These are phyloP conservation scores for Echinarachnius parma DNA, from an alignment of 53 echinoderm and acorn worm genomes.

Conservation along the genomic window DNA sequence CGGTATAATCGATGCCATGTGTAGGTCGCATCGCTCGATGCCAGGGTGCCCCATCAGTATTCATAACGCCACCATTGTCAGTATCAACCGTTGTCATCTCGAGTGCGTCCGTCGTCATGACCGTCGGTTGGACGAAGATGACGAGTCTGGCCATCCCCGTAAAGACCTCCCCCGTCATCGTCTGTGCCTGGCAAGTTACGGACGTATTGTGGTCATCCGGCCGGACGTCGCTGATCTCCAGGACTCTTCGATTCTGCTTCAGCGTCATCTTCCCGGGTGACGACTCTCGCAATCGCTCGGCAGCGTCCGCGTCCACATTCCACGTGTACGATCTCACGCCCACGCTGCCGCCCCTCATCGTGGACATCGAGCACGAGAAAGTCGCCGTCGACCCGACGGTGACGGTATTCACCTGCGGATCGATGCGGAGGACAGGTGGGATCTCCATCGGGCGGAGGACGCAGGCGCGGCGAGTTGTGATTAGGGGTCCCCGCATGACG, in stretches of 20 bases:
- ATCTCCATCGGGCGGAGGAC: slow-evolving; percentile 20
- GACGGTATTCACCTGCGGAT: slow-evolving; percentile 23
- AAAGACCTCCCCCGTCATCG: slow-evolving; percentile 21
- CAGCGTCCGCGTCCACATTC: slow-evolving; percentile 6
- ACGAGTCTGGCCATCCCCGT: slow-evolving; percentile 35
- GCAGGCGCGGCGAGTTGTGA: slow-evolving; percentile 12
- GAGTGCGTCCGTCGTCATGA: slow-evolving; percentile 11
- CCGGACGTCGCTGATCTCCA: slow-evolving; percentile 47
- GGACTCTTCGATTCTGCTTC: slow-evolving; percentile 21
- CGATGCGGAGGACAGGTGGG: slow-evolving; percentile 22
- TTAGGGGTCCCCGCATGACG: slow-evolving; percentile 8
- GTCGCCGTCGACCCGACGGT: slow-evolving; percentile 27
- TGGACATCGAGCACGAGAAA: slow-evolving; percentile 11
- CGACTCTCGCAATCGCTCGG: not conserved
- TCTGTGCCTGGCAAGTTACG: slow-evolving; percentile 50
- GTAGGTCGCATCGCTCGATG: slow-evolving; percentile 22
- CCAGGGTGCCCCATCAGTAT: slow-evolving; percentile 9
- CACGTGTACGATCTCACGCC: slow-evolving; percentile 20
- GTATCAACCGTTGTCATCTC: not conserved
- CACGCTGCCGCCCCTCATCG: not conserved
- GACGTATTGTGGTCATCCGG: slow-evolving; percentile 51
- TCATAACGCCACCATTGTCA: not conserved
- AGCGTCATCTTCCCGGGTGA: slow-evolving; percentile 22
- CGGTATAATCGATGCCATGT: not conserved
- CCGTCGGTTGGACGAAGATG: slow-evolving; percentile 19